Conservation (phyloP, 2,888 invertebrate species). For the Temnothorax rugatulus region DNA sequence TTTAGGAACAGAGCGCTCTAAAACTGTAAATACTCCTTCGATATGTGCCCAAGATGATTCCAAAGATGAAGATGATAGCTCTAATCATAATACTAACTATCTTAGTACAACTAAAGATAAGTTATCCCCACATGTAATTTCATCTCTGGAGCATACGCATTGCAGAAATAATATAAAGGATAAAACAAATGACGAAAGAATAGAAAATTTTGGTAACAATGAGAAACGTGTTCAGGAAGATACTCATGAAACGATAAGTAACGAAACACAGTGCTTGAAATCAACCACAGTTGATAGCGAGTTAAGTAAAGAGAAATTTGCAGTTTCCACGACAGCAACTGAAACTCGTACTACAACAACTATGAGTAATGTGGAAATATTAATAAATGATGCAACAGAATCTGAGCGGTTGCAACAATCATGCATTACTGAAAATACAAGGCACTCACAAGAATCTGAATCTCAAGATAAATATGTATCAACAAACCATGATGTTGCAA, state of each 20-base stretch:
- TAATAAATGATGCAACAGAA: slow-evolving; percentile 34
- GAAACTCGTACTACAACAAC: slow-evolving; percentile 20
- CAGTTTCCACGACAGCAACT: slow-evolving; percentile 9
- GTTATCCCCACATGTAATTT: slow-evolving; percentile 40
- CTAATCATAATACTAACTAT: slow-evolving; percentile 58
- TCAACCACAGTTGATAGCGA: slow-evolving; percentile 13
- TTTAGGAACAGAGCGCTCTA: slow-evolving; percentile 65
- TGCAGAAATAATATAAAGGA: slow-evolving; percentile 25
- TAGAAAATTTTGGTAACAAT: slow-evolving; percentile 30
- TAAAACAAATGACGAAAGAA: slow-evolving; percentile 20
- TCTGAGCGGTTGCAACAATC: not conserved
- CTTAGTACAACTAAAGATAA: slow-evolving; percentile 61
- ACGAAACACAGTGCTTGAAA: slow-evolving; percentile 22
- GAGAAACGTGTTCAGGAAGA: slow-evolving; percentile 23
- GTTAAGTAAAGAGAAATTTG: slow-evolving; percentile 26
- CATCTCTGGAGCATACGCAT: slow-evolving; percentile 41
- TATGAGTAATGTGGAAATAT: slow-evolving; percentile 3
- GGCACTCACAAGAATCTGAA: slow-evolving; percentile 34
- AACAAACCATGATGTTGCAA: slow-evolving; percentile 43
- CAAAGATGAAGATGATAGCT: slow-evolving; percentile 64
- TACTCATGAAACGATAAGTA: slow-evolving; percentile 19
- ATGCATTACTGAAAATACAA: slow-evolving; percentile 36
- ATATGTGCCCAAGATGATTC: slow-evolving; percentile 58
- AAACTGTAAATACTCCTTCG: slow-evolving; percentile 65
- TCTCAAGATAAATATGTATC: slow-evolving; percentile 55